phyloP scores from a whole-genome alignment of 2,888 invertebrate species.

The Melipona bicolor region DNA sequence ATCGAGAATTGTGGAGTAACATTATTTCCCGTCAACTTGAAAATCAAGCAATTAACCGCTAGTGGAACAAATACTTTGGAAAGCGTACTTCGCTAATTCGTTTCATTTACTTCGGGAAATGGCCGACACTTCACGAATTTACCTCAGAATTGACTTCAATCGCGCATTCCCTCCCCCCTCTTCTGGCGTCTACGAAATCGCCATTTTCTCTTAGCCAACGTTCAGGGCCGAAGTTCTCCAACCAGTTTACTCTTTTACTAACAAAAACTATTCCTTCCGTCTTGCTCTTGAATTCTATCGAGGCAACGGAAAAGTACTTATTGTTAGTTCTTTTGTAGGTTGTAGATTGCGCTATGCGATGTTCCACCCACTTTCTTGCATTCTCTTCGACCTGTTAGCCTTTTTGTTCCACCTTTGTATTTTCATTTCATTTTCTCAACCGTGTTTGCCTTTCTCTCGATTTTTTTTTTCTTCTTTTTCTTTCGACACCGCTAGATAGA shows the following conservation, averaged over 20 bases:
- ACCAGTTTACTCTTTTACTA: neutral
- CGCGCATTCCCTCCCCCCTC: neutral
- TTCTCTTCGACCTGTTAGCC: neutral
- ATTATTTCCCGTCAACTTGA: neutral
- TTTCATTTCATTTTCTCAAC: neutral
- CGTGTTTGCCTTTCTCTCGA: neutral
- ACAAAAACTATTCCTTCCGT: neutral
- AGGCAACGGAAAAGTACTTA: neutral
- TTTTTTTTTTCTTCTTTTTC: neutral
- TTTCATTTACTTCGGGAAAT: neutral
- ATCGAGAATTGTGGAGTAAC: too few relatives aligned
- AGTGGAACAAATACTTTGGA: neutral
- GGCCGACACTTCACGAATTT: neutral
- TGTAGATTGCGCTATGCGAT: neutral
- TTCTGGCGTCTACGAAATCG: neutral
- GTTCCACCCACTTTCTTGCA: neutral
- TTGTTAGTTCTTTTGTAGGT: neutral
- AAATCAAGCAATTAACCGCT: neutral
- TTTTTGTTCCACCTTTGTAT: neutral
- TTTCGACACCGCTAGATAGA: neutral
- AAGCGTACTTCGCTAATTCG: neutral
- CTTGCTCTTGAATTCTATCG: neutral
- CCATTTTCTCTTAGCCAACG: neutral
- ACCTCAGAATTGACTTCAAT: neutral
- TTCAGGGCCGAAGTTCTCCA: neutral